These are phyloP conservation scores for Dryadula phaetusa DNA, from an alignment of 2,888 invertebrate genomes.

Conservation along the genomic window DNA sequence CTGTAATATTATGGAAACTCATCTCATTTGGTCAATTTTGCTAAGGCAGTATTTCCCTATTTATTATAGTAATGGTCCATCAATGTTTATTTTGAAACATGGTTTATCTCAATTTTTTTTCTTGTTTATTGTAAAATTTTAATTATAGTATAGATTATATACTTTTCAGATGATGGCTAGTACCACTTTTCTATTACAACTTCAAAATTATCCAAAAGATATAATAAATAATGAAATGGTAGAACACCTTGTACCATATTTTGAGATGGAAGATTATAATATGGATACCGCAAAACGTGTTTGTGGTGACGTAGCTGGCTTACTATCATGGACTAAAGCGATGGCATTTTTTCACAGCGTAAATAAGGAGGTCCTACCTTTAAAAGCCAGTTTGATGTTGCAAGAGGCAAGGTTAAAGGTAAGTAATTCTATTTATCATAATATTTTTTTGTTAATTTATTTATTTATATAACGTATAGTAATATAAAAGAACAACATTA, in stretches of 20 bases:
- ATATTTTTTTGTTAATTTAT: not conserved
- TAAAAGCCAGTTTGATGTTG: constrained; percentile 95
- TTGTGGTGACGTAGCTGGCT: constrained; percentile 98
- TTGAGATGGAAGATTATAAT: constrained; percentile 98
- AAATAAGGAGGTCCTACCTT: constrained; percentile 97
- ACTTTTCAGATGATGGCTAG: constrained; percentile 94
- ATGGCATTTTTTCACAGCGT: constrained; percentile 98
- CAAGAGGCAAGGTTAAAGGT: constrained; percentile 95
- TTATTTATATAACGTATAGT: not conserved
- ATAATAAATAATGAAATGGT: constrained; percentile 99
- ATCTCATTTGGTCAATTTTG: no score
- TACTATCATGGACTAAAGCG: constrained; percentile 97
- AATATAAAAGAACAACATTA: not conserved
- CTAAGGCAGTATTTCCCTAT: no score
- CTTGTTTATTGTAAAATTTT: no score
- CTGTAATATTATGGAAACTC: no score
- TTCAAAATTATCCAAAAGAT: constrained; percentile 98
- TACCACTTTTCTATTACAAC: constrained; percentile 94
- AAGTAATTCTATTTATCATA: constrained; percentile 16
- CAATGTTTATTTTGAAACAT: no score
- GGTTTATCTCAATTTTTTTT: no score
- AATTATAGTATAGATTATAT: constrained; percentile 12
- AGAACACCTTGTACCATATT: constrained; percentile 95
- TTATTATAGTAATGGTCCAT: no score
- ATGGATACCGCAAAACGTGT: constrained; percentile 98